Evolutionary conservation across 2,888 invertebrate genomes (phyloP), one percentile per base, ranked within the genome.

Genomic region (Cyclophora albipunctata): DNA sequence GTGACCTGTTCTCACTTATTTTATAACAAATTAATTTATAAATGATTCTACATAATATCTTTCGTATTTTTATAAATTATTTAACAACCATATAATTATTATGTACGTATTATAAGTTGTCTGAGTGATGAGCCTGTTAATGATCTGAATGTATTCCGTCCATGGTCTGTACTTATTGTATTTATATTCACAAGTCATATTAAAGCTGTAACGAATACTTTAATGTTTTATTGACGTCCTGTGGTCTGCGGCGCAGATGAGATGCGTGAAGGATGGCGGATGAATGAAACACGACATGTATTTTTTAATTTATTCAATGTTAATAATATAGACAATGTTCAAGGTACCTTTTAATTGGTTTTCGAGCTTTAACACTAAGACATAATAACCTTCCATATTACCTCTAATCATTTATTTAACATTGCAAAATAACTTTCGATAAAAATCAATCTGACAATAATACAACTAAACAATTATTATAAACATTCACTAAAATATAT

Each of bases 261-360:
- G 48, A 48, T 46, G 40, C 46, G 46, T 49, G 52, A 55, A 56
- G 51, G 48, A 47, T 45, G 34, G 20, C 20, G 20, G 45, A 51
- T 52, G 68, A 73, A 58, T 59, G 34, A 76, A 77, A 75, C 66
- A 61, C 65, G 57, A 51, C 5, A 53, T 64, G 59, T 46, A 60
- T 71, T 82, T 84, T 86, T 78, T 79, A 79, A 83, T 89, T 89
- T 88, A 89, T 88, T 86, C 85, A 88, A 86, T 89, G 86, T 88
- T 88, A 89, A 88, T 89, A 88, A 85, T 87, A 86, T 85, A 89
- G 86, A 89, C 87, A 88, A 86, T 86, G 85, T 87, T 85, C 83
- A 88, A 87, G 86, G 87, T 88, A 87, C 86, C 84, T 84, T 86
- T 84, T 74, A 83, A 88, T 88, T 85, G 87, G 86, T 85, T 87